A percentile compares a stretch with the other conserved stretches of the same genome.
These are phyloP conservation scores for Pseudorhiza aurosa DNA, from an alignment of 30 jellyfish, hydroid and myxozoan genomes.

Conservation along the genomic window DNA sequence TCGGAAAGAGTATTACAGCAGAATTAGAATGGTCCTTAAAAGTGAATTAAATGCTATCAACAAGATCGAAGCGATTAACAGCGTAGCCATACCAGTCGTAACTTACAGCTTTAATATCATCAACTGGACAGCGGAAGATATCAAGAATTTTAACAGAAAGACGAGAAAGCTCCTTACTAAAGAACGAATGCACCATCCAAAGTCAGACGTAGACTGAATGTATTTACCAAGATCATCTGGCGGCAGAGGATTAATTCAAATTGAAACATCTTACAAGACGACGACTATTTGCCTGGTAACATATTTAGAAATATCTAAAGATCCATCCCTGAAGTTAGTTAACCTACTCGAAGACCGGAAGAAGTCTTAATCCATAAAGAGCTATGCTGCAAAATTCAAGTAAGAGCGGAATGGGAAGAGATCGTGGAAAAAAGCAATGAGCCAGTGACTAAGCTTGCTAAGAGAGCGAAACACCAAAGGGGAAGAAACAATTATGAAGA, in stretches of 20 bases:
- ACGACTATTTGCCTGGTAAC: background rate
- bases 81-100: slow-evolving; percentile 33
- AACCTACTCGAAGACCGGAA: slow-evolving; percentile 7
- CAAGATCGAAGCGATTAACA: slow-evolving; percentile 39
- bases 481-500: no score
- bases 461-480: no score
- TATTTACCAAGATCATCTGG: slow-evolving; percentile 19
- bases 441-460: no score
- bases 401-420: no score
- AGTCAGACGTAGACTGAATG: slow-evolving; percentile 27
- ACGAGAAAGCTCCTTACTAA: slow-evolving; percentile 21
- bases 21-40: slow-evolving; percentile 16
- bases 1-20: slow-evolving; percentile 39
- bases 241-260: slow-evolving; percentile 28
- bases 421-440: no score
- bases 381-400: no score
- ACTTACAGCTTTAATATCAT: slow-evolving; percentile 27
- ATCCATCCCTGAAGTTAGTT: slow-evolving; percentile 6
- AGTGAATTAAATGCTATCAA: slow-evolving; percentile 5
- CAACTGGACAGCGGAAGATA: slow-evolving; percentile 21
- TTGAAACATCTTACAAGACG: slow-evolving; percentile 11
- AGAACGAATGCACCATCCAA: slow-evolving; percentile 37
- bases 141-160: slow-evolving; percentile 27
- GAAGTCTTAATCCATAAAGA: no score
- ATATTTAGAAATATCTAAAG: background rate